Base-by-base conservation (phyloP, 2,888 invertebrate species). In the Drepanosiphum platanoidis region DNA sequence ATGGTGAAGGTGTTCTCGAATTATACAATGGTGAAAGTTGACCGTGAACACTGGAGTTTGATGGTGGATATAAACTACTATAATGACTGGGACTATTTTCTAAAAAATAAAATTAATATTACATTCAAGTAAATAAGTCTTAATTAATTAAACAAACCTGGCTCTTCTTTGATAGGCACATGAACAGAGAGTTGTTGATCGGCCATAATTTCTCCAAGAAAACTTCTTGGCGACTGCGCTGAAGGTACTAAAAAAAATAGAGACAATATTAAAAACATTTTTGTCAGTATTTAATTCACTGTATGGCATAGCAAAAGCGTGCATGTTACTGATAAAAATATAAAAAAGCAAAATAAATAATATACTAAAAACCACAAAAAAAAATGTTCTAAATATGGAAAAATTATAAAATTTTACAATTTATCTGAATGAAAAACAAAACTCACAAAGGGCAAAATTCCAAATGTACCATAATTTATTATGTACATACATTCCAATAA, bases 61-160 rank as follows among this genome's bases (percentile, higher is more conserved):
- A 30, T 68, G 66, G 32, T 58, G 84, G 36, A 39, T 77, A 84
- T 39, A 84, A 84, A 18, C 74, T 34, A 75, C 64, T 34, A 86
- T 89, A 89, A 9, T 89, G 89, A 39, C 89, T 88, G 15, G 89
- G 89, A 30, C 89, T 88, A 79, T 89, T 89, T 81, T 89, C 89
- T 89, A 88, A 34, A 88, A 87, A 86, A 86, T 79, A 86, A 86
- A 84, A 61, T 2, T n/a, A 18, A 71, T 4, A 82, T 77, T 61
- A 42, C 36, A 34, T 68, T 78, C 71, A 30, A 71, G 52, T 7
- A 22, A 36, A 9, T 30, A 70, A 27, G 42, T 46, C 42, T 11
- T 70, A 68, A 70, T 86, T 86, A n/a, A n/a, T n/a, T n/a, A n/a
- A n/a, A n/a, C 87, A 61, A 86, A 81, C 86, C 87, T 79, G 87